Evolutionary conservation across 2,888 invertebrate genomes (phyloP).

Genomic region (Allophyes oxyacanthae): DNA sequence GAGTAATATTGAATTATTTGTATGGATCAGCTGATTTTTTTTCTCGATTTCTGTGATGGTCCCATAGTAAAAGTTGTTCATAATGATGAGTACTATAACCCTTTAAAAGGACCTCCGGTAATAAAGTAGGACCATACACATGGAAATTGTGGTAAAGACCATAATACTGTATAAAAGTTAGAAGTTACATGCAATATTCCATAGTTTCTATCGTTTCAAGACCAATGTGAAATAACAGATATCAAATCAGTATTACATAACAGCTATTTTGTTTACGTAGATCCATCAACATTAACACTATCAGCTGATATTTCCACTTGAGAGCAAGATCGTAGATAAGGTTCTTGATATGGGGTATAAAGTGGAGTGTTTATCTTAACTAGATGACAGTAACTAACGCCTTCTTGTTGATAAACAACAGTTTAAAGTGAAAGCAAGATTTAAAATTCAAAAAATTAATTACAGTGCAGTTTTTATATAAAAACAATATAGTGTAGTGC

Average conservation of each 20-base stretch:
- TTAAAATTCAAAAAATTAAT: neutral
- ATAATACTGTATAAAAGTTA: too few relatives aligned
- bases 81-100: too few relatives aligned
- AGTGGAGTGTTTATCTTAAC: slow-evolving; percentile 42
- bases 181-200: too few relatives aligned
- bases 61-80: too few relatives aligned
- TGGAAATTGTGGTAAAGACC: too few relatives aligned
- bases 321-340: slow-evolving; percentile 43
- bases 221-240: neutral
- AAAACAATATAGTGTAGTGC: slow-evolving; percentile 8
- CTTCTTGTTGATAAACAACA: slow-evolving; percentile 47
- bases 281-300: slow-evolving; percentile 40
- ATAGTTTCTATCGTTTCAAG: neutral
- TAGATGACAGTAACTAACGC: slow-evolving; percentile 31
- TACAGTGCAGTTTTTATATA: too few relatives aligned
- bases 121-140: too few relatives aligned
- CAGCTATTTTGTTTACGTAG: slow-evolving; percentile 29
- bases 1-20: too few relatives aligned
- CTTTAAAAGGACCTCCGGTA: too few relatives aligned
- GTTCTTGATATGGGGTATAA: slow-evolving; percentile 36
- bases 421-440: slow-evolving; percentile 17
- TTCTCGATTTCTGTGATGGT: too few relatives aligned
- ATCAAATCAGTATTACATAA: slow-evolving; percentile 18
- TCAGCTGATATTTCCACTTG: slow-evolving; percentile 45
- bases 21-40: too few relatives aligned